Evolutionary conservation across 2,888 invertebrate genomes (phyloP).

Genomic region (Epinotia demarniana): DNA sequence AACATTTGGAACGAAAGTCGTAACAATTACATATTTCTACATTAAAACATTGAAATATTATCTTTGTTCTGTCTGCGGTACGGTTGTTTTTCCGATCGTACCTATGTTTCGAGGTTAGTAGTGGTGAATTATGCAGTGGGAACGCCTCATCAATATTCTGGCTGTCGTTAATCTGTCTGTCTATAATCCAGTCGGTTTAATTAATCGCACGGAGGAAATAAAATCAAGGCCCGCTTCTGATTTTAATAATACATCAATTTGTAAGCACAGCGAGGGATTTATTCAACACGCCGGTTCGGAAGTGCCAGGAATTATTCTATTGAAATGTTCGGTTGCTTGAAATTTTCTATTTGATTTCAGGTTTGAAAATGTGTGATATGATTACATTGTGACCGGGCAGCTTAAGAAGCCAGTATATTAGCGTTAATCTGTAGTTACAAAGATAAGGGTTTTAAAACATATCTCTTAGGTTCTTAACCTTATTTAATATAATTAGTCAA

Average conservation of each 20-base stretch:
- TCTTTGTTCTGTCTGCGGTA: not conserved
- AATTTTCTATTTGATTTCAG: not conserved
- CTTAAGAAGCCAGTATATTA: no score
- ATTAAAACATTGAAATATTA: not conserved
- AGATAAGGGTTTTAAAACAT: no score
- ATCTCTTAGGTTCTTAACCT: no score
- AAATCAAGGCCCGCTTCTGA: slow-evolving; percentile 37
- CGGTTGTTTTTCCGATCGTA: not conserved
- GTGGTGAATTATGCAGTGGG: slow-evolving; percentile 19
- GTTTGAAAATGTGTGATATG: not conserved
- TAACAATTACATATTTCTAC: not conserved
- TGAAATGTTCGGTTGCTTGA: not conserved
- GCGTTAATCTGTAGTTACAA: no score
- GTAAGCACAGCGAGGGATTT: slow-evolving; percentile 31
- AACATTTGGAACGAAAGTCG: no score
- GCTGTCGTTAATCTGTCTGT: slow-evolving; percentile 37
- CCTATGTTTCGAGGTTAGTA: slow-evolving; percentile 2
- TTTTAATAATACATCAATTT: slow-evolving; percentile 45
- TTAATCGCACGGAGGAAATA: slow-evolving; percentile 39
- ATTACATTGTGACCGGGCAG: not conserved
- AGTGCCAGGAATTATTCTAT: slow-evolving; percentile 9
- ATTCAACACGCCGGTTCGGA: slow-evolving; percentile 3
- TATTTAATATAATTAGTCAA: no score
- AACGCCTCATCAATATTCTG: slow-evolving; percentile 28
- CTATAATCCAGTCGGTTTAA: slow-evolving; percentile 37